phyloP scores from a whole-genome alignment of 2,888 invertebrate genomes.

The Euzetes globulus region DNA sequence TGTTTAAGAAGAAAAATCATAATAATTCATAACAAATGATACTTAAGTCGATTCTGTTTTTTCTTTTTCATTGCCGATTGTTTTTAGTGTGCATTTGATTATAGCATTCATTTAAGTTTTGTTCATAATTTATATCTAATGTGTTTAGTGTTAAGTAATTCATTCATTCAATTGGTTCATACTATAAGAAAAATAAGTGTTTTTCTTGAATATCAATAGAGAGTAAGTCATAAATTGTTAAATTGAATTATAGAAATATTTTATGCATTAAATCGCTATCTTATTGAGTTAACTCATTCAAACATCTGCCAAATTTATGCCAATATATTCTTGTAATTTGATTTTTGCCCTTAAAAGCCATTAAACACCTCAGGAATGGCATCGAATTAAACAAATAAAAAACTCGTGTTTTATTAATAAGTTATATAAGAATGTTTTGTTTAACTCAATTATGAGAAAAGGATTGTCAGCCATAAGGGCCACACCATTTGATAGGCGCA shows the following conservation, averaged over 20 bases:
- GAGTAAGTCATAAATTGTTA: conserved; percentile 16
- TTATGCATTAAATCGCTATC: conserved; percentile 23
- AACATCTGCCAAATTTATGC: background rate
- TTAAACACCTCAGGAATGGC: background rate
- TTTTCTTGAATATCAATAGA: background rate
- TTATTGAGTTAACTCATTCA: conserved; percentile 21
- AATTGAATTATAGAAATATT: conserved; percentile 21
- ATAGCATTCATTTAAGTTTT: background rate
- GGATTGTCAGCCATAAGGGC: no score
- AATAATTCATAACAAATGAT: conserved; percentile 2
- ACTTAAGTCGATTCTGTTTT: background rate
- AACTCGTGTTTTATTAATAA: no score
- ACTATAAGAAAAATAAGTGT: background rate
- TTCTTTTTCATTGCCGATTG: background rate
- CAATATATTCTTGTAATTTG: conserved; percentile 7
- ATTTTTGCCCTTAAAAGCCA: conserved; percentile 7
- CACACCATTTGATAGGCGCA: no score
- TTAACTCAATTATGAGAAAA: no score
- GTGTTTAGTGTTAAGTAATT: conserved; percentile 10
- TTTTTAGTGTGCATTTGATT: background rate
- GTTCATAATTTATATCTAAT: conserved; percentile 11
- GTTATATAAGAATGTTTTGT: no score
- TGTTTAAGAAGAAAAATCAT: background rate
- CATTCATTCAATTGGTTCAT: background rate
- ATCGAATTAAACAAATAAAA: no score